Conservation (phyloP, 1,140 invertebrate species). For the Hyphantria cunea region DNA sequence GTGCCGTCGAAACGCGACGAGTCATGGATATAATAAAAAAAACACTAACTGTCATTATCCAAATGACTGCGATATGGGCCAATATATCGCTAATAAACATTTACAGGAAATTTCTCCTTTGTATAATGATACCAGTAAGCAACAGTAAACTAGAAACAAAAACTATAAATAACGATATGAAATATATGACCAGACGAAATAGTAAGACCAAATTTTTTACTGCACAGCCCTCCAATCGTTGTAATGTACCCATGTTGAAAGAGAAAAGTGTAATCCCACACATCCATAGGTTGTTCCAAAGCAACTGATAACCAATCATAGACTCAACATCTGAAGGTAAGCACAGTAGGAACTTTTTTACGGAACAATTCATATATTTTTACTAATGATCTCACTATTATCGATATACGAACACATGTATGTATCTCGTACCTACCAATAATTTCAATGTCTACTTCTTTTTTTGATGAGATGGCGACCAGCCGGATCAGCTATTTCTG, state of each 20-base stretch:
- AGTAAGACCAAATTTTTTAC: slow-evolving; percentile 19
- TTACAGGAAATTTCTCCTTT: neutral
- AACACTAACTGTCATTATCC: no score
- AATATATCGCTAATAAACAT: slow-evolving; percentile 10
- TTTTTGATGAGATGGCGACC: no score
- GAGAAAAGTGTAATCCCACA: slow-evolving; percentile 17
- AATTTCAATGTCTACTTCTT: no score
- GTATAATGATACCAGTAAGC: neutral
- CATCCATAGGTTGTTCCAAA: slow-evolving; percentile 19
- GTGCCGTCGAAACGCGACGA: no score
- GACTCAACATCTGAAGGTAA: slow-evolving; percentile 12
- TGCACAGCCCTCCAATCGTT: slow-evolving; percentile 8
- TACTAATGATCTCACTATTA: no score
- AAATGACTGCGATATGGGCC: slow-evolving; percentile 9
- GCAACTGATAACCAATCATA: slow-evolving; percentile 6
- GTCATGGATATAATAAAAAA: no score
- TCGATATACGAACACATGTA: no score
- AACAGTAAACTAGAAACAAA: slow-evolving; percentile 24
- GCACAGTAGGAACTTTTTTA: slow-evolving; percentile 8
- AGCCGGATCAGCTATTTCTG: no score
- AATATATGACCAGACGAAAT: slow-evolving; percentile 9
- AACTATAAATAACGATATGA: neutral
- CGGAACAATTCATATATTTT: no score
- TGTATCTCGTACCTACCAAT: no score
- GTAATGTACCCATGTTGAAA: slow-evolving; percentile 9